Evolutionary conservation across 1,140 invertebrate genomes (phyloP), one percentile per base, ranked within the genome.

Genomic region (Anastrepha obliqua): DNA sequence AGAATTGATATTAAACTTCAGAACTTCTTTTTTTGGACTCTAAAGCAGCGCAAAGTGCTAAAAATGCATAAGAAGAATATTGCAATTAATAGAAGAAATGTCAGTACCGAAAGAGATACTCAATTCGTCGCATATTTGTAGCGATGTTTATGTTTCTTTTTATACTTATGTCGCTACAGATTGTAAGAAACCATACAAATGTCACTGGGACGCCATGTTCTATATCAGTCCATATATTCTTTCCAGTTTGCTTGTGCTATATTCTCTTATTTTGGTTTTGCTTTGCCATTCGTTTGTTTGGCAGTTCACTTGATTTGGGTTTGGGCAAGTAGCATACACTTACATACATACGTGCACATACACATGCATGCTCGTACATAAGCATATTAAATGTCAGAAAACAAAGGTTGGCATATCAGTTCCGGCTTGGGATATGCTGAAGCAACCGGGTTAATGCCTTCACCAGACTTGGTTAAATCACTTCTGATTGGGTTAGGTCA

Each of bases 371-470:
- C 7, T 2, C 1, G 64, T 39, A 67, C 17, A 51, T 51, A 47
- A 81, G 11, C 51, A 81, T 81, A 81, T 81, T 81, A 81, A 81
- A 81, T 81, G 55, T 29, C 74, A 29, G n/a, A 81, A 81, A 55
- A 81, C 74, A 81, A 81, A 20, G 51, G 74, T 51, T 81, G 74
- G 47, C 74, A 81, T 81, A 81, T 81, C 74, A 55, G 74, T 81
- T 81, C 74, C 74, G 74, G 74, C 74, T 81, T 81, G 74, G 74
- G 47, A 81, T 81, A 81, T 81, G 74, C 74, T 81, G 51, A 81
- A 55, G 74, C 47, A 47, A 81, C 11, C 42, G 74, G 74, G 74
- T 81, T 81, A 81, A 81, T 81, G 74, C 74, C 74, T 81, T 81
- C 47, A n/a, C 6, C 74, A 81, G 74, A 81, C 74, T 51, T 81